Conservation (phyloP, 1,140 invertebrate species). For the Procambarus virginalis region DNA sequence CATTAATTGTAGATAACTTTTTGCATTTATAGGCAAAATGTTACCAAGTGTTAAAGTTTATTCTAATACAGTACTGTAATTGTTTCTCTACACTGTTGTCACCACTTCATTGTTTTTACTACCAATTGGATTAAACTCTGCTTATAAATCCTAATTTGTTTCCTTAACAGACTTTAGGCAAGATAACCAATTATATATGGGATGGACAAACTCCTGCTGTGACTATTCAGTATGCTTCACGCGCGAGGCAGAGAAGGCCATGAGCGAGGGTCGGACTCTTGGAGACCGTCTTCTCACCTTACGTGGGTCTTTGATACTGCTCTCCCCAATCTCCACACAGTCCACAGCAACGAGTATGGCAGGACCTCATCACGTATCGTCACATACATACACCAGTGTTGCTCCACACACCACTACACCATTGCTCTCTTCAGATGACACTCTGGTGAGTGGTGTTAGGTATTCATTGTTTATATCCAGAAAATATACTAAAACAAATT, state of each 20-base stretch:
- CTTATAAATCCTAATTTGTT: neutral
- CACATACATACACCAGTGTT: conserved; percentile 32
- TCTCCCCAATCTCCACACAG: conserved; percentile 3
- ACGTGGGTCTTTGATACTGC: conserved; percentile 73
- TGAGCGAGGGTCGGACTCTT: conserved; percentile 81
- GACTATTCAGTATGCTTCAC: conserved; percentile 82
- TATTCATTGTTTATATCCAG: neutral
- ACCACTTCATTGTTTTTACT: too few relatives aligned
- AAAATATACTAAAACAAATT: too few relatives aligned
- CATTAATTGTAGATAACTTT: too few relatives aligned
- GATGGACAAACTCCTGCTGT: conserved; percentile 81
- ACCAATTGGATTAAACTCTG: too few relatives aligned
- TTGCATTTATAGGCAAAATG: too few relatives aligned
- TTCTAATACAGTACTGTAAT: too few relatives aligned
- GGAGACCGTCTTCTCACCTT: conserved; percentile 77
- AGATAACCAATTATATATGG: conserved; percentile 81
- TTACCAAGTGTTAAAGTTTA: too few relatives aligned
- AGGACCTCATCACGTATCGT: conserved; percentile 22
- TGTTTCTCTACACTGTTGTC: too few relatives aligned
- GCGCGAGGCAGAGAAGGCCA: conserved; percentile 84
- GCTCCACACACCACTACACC: conserved; percentile 58
- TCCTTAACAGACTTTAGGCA: conserved; percentile 80
- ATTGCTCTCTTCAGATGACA: conserved; percentile 45
- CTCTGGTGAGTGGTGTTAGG: conserved; percentile 32
- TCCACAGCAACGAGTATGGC: neutral